phyloP scores from a whole-genome alignment of 64 coral and sea anemone species.

The Platygyra sinensis region DNA sequence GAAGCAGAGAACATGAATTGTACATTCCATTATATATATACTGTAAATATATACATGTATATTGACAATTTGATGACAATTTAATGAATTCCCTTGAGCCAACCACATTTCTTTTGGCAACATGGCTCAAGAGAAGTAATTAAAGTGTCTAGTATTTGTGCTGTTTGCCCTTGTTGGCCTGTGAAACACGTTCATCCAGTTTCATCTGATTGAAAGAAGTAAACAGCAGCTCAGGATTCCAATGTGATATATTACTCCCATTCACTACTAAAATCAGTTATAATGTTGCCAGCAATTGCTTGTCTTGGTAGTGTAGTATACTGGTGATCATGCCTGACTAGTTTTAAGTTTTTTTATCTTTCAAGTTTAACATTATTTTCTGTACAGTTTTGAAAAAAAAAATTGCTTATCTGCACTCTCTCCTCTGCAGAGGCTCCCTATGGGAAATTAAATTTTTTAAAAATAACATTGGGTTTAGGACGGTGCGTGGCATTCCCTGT shows the following conservation, averaged over 20 bases:
- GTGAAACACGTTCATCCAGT: slow-evolving; percentile 20
- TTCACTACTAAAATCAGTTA: slow-evolving; percentile 27
- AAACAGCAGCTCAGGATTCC: slow-evolving; percentile 12
- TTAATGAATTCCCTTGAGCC: slow-evolving; percentile 25
- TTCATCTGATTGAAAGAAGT: not conserved
- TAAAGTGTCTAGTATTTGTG: slow-evolving; percentile 20
- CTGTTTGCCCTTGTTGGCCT: slow-evolving; percentile 5
- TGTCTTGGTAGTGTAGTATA: slow-evolving; percentile 27
- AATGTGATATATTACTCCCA: slow-evolving; percentile 17
- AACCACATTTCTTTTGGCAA: slow-evolving; percentile 24
- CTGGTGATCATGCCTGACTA: slow-evolving; percentile 16
- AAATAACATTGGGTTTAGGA: too few relatives aligned
- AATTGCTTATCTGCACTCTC: slow-evolving; percentile 11
- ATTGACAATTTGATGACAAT: too few relatives aligned
- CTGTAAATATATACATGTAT: too few relatives aligned
- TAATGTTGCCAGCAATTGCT: slow-evolving; percentile 29
- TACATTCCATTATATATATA: too few relatives aligned
- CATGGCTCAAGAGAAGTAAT: slow-evolving; percentile 21
- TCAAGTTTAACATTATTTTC: slow-evolving; percentile 29
- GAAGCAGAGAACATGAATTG: slow-evolving; percentile 2
- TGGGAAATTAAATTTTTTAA: too few relatives aligned
- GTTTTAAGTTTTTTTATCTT: slow-evolving; percentile 14
- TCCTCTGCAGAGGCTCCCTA: too few relatives aligned
- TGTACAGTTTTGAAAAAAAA: slow-evolving; percentile 28
- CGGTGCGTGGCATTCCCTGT: too few relatives aligned